Evolutionary conservation across 2,888 invertebrate species (phyloP).

Genomic region (Platypus cylindrus): DNA sequence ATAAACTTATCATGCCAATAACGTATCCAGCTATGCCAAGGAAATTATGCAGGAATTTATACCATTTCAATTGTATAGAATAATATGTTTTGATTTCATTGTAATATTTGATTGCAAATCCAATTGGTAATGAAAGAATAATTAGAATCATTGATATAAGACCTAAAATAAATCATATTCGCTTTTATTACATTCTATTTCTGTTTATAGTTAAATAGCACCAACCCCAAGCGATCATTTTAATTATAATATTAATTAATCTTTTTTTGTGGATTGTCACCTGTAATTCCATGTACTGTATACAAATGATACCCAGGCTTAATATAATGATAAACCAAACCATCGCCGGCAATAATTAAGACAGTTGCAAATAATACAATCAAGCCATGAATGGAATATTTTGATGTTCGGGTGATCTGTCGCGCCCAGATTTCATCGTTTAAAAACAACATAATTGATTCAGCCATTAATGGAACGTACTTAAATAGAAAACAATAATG

Average conservation of each 20-base stretch:
- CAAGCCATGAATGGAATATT: conserved; percentile 23
- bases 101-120: conserved; percentile 23
- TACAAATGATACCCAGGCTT: conserved; percentile 21
- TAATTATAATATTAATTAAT: not conserved
- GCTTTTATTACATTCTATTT: no score
- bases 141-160: conserved; percentile 26
- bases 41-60: conserved; percentile 28
- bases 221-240: no score
- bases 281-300: conserved; percentile 26
- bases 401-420: conserved; percentile 20
- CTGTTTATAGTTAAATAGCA: no score
- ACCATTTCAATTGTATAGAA: conserved; percentile 21
- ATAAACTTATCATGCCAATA: conserved; percentile 27
- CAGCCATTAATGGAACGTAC: conserved; percentile 27
- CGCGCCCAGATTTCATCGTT: conserved; percentile 25
- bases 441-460: conserved; percentile 24
- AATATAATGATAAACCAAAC: conserved; percentile 19
- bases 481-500: conserved; percentile 15
- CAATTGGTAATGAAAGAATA: conserved; percentile 21
- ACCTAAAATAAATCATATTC: conserved; percentile 26
- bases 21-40: conserved; percentile 27
- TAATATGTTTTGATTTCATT: conserved; percentile 18
- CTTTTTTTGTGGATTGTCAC: conserved; percentile 19
- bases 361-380: conserved; percentile 20
- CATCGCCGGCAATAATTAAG: conserved; percentile 21